Percentiles rank a stretch among this genome's conserved stretches.
Evolutionary conservation across 2,888 invertebrate genomes (phyloP).

Genomic region (Amblyteles armatorius): DNA sequence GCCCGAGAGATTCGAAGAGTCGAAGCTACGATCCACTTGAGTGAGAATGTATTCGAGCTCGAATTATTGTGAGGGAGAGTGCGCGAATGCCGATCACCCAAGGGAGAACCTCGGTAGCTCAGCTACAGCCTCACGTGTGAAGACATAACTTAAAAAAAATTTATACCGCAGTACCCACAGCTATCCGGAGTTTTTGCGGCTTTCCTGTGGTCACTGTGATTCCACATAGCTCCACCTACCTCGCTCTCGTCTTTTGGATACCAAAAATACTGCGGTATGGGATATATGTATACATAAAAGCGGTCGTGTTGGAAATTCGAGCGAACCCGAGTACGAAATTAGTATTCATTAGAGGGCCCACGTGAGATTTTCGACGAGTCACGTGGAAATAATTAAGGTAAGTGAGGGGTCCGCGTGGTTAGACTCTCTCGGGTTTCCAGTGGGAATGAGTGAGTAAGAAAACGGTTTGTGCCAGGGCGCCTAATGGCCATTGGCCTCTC

Average conservation of each 20-base stretch:
- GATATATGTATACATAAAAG: constrained; percentile 14
- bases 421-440: constrained; percentile 61
- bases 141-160: constrained; percentile 35
- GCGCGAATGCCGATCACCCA: too few relatives aligned
- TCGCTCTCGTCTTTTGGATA: constrained; percentile 25
- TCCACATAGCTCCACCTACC: constrained; percentile 42
- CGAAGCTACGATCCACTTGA: neutral
- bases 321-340: constrained; percentile 74
- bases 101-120: neutral
- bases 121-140: neutral
- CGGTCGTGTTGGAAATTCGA: constrained; percentile 67
- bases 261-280: constrained; percentile 30
- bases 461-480: constrained; percentile 65
- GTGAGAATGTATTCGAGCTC: constrained; percentile 18
- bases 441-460: constrained; percentile 42
- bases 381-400: constrained; percentile 84
- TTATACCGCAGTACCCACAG: constrained; percentile 38
- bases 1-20: constrained; percentile 16
- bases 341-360: constrained; percentile 80
- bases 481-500: constrained; percentile 72
- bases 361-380: constrained; percentile 81
- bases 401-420: constrained; percentile 79
- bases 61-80: neutral
- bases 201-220: constrained; percentile 58
- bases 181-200: constrained; percentile 55